Percentiles rank a stretch among this genome's conserved stretches.
Evolutionary conservation across 2,888 invertebrate genomes (phyloP).

Genomic region (Rotaria macrura): DNA sequence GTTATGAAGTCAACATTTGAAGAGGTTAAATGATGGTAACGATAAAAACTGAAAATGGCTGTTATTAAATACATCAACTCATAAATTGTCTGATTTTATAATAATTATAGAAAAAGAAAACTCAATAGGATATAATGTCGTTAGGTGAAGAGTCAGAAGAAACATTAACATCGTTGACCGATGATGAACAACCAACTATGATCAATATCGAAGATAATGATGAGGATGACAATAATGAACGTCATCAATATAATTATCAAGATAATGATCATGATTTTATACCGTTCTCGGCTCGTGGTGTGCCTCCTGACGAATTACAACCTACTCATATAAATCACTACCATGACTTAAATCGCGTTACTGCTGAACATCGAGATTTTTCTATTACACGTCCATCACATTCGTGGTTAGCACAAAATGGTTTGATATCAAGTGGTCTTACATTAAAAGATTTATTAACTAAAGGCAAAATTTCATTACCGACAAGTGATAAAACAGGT

Average conservation of each 20-base stretch:
- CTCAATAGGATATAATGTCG: neutral
- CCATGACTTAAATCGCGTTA: conserved; percentile 38
- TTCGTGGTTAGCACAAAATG: conserved; percentile 47
- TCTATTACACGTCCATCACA: conserved; percentile 44
- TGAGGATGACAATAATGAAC: neutral
- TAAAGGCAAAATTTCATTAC: conserved; percentile 43
- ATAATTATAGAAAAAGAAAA: neutral
- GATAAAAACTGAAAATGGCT: neutral
- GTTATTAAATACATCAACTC: neutral
- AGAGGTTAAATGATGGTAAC: neutral
- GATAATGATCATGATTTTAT: neutral
- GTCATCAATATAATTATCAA: too few species aligned
- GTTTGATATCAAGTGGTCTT: conserved; percentile 42
- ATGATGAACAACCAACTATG: neutral
- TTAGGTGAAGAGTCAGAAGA: neutral
- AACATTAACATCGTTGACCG: neutral
- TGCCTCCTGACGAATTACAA: conserved; percentile 44
- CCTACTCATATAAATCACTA: conserved; percentile 50
- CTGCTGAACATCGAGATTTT: conserved; percentile 31
- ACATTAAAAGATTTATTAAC: conserved; percentile 47
- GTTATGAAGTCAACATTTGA: too few species aligned
- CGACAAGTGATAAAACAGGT: conserved; percentile 41
- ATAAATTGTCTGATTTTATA: neutral
- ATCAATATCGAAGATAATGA: neutral
- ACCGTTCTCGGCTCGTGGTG: conserved; percentile 35